Conservation (phyloP, 2,888 invertebrate species). For the Dyspetes luteomarginatus region DNA sequence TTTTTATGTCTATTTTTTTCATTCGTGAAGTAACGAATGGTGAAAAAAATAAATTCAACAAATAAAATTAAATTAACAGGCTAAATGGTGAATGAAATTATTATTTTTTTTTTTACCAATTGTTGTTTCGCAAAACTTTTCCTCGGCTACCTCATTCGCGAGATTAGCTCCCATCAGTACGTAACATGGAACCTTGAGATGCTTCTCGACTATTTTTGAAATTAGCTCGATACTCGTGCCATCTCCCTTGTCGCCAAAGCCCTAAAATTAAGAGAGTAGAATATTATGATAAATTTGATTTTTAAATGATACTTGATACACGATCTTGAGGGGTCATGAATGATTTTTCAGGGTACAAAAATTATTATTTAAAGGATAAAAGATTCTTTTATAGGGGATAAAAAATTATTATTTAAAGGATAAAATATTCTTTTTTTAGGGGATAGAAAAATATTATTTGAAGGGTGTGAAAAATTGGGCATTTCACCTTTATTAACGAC, state of each 20-base stretch:
- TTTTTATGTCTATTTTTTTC: no score
- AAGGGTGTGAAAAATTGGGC: not conserved
- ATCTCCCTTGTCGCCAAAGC: conserved; percentile 83
- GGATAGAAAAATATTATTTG: no score
- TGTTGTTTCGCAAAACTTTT: conserved; percentile 89
- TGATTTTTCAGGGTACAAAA: not conserved
- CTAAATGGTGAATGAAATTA: not conserved
- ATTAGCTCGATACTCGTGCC: conserved; percentile 86
- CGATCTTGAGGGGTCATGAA: not conserved
- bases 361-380: no score
- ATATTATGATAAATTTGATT: no score
- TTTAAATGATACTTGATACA: no score
- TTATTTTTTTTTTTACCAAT: conserved; percentile 81
- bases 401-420: no score
- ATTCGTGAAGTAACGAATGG: not conserved
- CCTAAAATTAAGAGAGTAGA: conserved; percentile 82
- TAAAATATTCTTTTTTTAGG: no score
- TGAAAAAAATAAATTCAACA: not conserved
- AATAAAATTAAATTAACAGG: not conserved
- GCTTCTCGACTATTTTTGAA: conserved; percentile 86
- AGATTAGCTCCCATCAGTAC: conserved; percentile 90
- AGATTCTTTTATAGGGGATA: no score
- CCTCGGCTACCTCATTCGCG: conserved; percentile 88
- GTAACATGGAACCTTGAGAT: conserved; percentile 86
- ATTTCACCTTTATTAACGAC: conserved; percentile 87